Base-by-base conservation (phyloP, 2,888 invertebrate genomes). In the Torymus aiolomorphi region DNA sequence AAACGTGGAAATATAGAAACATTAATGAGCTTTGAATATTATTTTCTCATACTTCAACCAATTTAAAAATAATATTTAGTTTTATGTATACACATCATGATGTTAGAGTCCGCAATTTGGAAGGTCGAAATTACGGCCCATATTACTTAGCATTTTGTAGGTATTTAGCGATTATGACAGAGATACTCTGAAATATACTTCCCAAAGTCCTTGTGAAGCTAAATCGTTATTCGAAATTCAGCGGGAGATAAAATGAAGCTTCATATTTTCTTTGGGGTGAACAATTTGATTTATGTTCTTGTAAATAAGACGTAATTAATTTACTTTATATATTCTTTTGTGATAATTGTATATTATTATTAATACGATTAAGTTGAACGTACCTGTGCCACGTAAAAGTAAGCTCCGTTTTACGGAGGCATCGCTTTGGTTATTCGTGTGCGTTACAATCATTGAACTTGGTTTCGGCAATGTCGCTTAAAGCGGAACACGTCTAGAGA, bases 281-380 rank as follows among this genome's bases (percentile, higher is more conserved):
- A 42, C 20, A 69, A 80, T 69, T 8, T 73, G 31, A 65, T 73
- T 69, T 73, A 31, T 69, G 73, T 74, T 70, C 56, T 76, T 81
- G 81, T 81, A 81, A 73, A 81, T 79, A 81, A 62, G 63, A 73
- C 76, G 18, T 56, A 78, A 73, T 1, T 70, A 74, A 20, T 54
- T 61, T 63, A 69, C 18, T 69, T 81, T 63, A 66, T 71, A n/a
- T 72, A 16, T 78, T 78, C 12, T 57, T 84, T 84, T 86, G 84
- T 86, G 84, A 86, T 86, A 86, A 83, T 77, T 85, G 77, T 86
- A 85, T 82, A 82, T 83, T 85, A 76, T 51, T 24, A 31, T 83
- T 86, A 85, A 85, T 85, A 76, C 31, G 20, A 31, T 83, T 86
- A 85, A 85, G 84, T 86, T 86, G 74, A 78, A 78, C 78, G 86